These are phyloP conservation scores for Desmodus rotundus DNA, from an alignment of 2,113 vertebrate genomes.

Conservation along the genomic window DNA sequence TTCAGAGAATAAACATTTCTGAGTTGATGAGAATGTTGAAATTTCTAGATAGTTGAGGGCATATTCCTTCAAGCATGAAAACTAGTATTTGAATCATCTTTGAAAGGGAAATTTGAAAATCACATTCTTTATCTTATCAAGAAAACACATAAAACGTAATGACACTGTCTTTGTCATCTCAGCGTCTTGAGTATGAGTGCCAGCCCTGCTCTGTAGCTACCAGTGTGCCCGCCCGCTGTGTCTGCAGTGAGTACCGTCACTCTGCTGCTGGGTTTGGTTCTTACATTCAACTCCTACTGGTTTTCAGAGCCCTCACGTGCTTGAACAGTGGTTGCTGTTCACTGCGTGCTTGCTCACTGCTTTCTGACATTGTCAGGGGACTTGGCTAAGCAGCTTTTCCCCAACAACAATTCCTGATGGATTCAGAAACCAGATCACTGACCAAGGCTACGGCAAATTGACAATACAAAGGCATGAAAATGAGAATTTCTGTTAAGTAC, in stretches of 20 bases:
- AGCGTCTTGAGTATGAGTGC: neutral
- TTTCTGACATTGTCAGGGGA: neutral
- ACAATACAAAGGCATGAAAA: neutral
- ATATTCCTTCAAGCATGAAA: neutral
- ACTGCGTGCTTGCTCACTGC: no score
- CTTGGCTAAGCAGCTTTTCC: neutral
- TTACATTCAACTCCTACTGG: neutral
- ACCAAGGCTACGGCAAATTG: neutral
- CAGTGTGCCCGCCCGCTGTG: neutral
- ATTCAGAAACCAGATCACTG: neutral
- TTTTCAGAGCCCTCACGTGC: neutral
- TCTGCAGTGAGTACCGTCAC: neutral
- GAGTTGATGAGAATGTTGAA: constrained; percentile 10
- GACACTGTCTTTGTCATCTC: neutral
- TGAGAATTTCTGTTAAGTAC: neutral
- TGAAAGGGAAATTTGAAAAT: neutral
- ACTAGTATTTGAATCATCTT: neutral
- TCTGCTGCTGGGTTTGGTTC: neutral
- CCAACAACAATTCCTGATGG: neutral
- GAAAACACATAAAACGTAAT: neutral
- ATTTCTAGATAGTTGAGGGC: neutral
- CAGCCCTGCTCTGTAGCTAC: neutral
- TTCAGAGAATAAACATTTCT: constrained; percentile 13
- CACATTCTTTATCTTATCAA: neutral
- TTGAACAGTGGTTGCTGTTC: no score